A percentile compares a stretch with the other conserved stretches of the same genome.
Conservation (phyloP, 2,888 invertebrate species). For the Sepiola atlantica region DNA sequence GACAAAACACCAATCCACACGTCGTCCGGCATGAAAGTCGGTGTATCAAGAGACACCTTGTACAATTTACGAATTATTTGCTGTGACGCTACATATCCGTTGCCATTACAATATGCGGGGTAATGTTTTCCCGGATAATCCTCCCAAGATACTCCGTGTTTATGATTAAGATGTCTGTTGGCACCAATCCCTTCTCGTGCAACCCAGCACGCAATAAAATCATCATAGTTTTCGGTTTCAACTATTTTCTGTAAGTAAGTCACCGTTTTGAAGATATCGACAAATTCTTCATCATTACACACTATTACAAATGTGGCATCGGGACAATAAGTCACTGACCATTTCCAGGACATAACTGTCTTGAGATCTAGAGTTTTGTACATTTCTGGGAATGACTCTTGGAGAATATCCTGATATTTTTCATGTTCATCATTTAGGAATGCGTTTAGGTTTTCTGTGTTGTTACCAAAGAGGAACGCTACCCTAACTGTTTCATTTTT, state of each 20-base stretch:
- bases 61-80: slow-evolving; percentile 49
- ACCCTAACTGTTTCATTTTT: slow-evolving; percentile 40
- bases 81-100: slow-evolving; percentile 49
- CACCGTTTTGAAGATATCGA: slow-evolving; percentile 51
- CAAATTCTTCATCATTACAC: slow-evolving; percentile 50
- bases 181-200: slow-evolving; percentile 50
- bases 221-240: background rate
- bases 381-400: slow-evolving; percentile 50
- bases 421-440: slow-evolving; percentile 36
- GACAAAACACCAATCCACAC: slow-evolving; percentile 53
- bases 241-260: slow-evolving; percentile 49
- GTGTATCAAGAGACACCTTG: slow-evolving; percentile 53
- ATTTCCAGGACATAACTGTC: slow-evolving; percentile 50
- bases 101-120: slow-evolving; percentile 52
- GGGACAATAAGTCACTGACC: slow-evolving; percentile 48
- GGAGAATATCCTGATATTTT: slow-evolving; percentile 49
- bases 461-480: slow-evolving; percentile 49
- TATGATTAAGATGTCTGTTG: background rate
- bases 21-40: slow-evolving; percentile 54
- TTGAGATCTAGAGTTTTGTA: slow-evolving; percentile 50
- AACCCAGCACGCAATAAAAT: background rate
- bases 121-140: slow-evolving; percentile 50
- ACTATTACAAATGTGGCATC: slow-evolving; percentile 51
- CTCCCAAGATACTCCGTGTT: slow-evolving; percentile 41
- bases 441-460: slow-evolving; percentile 1